phyloP scores from a whole-genome alignment of 2,797 vertebrate species.

The Orestias chungarensis region DNA sequence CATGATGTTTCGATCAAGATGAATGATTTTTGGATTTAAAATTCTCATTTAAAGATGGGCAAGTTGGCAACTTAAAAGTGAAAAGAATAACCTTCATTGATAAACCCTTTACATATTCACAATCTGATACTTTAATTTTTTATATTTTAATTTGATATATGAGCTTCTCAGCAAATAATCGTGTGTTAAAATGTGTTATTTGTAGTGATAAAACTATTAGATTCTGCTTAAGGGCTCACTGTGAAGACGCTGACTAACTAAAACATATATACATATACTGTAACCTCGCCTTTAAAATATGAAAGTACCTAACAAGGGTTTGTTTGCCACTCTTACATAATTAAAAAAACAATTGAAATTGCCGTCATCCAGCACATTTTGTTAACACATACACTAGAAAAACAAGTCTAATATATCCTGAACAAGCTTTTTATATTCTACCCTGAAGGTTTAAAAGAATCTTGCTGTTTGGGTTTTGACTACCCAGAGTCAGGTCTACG shows the following conservation, averaged over 20 bases:
- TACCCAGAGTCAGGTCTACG: slow-evolving; percentile 54
- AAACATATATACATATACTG: not conserved
- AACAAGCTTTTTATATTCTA: slow-evolving; percentile 1
- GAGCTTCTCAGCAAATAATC: not conserved
- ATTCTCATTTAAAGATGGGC: too few species aligned
- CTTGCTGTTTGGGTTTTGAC: slow-evolving; percentile 16
- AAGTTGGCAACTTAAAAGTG: not conserved
- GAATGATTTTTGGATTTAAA: too few species aligned
- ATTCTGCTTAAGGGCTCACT: not conserved
- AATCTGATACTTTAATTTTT: not conserved
- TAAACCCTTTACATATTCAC: not conserved
- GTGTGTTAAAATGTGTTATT: not conserved
- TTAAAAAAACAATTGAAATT: not conserved
- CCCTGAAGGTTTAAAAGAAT: slow-evolving; percentile 14
- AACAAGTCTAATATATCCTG: not conserved
- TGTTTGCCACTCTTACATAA: not conserved
- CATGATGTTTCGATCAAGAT: too few species aligned
- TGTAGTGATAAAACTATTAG: not conserved
- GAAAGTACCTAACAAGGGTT: not conserved
- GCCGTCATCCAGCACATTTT: not conserved
- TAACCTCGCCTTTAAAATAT: not conserved
- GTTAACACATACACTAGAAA: not conserved
- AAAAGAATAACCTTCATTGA: not conserved
- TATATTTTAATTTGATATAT: not conserved
- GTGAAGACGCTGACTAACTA: not conserved